Evolutionary conservation across 1,140 invertebrate genomes (phyloP).

Genomic region (Drosophila busckii): DNA sequence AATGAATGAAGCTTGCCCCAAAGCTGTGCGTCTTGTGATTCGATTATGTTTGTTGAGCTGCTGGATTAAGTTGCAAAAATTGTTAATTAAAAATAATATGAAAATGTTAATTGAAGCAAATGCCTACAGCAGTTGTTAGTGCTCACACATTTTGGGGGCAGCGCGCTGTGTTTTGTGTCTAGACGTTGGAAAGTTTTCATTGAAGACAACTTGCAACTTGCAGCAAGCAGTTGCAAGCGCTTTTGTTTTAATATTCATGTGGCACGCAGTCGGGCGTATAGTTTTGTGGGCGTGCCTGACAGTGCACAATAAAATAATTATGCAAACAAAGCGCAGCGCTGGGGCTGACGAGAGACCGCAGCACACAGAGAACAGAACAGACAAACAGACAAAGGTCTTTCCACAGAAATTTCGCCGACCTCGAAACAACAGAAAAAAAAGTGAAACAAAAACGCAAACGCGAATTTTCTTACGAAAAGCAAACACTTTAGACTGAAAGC

Average conservation of each 20-base stretch:
- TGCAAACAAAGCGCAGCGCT: slow-evolving; percentile 52
- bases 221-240: slow-evolving; percentile 24
- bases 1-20: slow-evolving; percentile 26
- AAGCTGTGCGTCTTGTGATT: slow-evolving; percentile 53
- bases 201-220: slow-evolving; percentile 43
- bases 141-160: slow-evolving; percentile 31
- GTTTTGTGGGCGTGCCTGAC: slow-evolving; percentile 31
- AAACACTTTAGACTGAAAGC: slow-evolving; percentile 30
- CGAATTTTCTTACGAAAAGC: slow-evolving; percentile 64
- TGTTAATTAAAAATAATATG: slow-evolving; percentile 77
- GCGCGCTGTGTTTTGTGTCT: too few species aligned
- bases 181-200: too few species aligned
- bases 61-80: slow-evolving; percentile 72
- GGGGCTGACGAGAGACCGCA: slow-evolving; percentile 11
- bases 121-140: slow-evolving; percentile 55
- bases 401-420: slow-evolving; percentile 49
- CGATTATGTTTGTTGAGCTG: slow-evolving; percentile 50
- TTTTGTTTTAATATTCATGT: slow-evolving; percentile 67
- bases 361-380: background rate
- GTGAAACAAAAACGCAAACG: slow-evolving; percentile 18
- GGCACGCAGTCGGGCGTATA: slow-evolving; percentile 41
- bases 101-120: slow-evolving; percentile 74
- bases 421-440: slow-evolving; percentile 3
- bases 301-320: slow-evolving; percentile 65
- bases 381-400: slow-evolving; percentile 21